Evolutionary conservation across 2,113 vertebrate genomes (phyloP).

Genomic region (Sus scrofa): T2T-Sscrofa CM000814.6:97729501-97730000

Average conservation of each 20-base stretch:
- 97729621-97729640: neutral
- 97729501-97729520: neutral
- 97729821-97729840: neutral
- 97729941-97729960: neutral
- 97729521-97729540: constrained; percentile 7
- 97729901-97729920: constrained; percentile 42
- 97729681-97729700: neutral
- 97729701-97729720: neutral
- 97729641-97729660: neutral
- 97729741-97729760: neutral
- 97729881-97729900: constrained; percentile 13
- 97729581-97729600: neutral
- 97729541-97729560: neutral
- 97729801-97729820: neutral
- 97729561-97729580: neutral
- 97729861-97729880: neutral
- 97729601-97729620: neutral
- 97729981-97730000: neutral
- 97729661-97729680: neutral
- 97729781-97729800: neutral
- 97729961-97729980: neutral
- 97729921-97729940: neutral
- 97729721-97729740: neutral
- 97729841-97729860: neutral
- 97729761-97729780: neutral